A percentile compares a stretch with the other conserved stretches of the same genome.
phyloP scores from a whole-genome alignment of 2,113 vertebrate genomes.

The Micronisus gabar region DNA sequence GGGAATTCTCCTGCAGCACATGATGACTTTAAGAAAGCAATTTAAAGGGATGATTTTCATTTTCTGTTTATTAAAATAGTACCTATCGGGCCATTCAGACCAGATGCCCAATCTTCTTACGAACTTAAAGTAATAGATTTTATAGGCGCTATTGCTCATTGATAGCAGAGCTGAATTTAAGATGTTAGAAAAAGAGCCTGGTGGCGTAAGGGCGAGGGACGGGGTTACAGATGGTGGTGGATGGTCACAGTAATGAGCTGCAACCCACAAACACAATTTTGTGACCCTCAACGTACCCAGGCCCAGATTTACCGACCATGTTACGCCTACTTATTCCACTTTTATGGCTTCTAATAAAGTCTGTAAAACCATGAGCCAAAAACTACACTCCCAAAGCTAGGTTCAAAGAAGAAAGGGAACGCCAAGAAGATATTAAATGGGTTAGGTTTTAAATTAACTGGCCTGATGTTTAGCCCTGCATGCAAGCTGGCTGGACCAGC shows the following conservation, averaged over 20 bases:
- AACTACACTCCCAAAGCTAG: background rate
- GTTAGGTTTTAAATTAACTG: background rate
- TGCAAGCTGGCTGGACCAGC: background rate
- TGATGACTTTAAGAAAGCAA: background rate
- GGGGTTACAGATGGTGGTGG: background rate
- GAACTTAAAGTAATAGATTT: background rate
- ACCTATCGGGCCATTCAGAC: background rate
- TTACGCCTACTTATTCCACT: background rate
- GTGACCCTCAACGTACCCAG: background rate
- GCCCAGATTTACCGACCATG: background rate
- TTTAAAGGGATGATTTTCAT: slow-evolving; percentile 20
- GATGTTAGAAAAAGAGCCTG: background rate
- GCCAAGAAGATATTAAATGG: background rate
- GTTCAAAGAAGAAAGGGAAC: background rate
- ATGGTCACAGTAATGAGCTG: background rate
- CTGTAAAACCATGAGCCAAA: slow-evolving; percentile 6
- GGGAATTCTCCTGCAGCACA: background rate
- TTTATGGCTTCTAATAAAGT: background rate
- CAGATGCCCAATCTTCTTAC: background rate
- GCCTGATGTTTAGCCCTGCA: background rate
- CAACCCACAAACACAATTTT: background rate
- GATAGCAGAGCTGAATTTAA: background rate
- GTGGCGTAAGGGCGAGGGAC: background rate
- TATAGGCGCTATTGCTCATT: background rate
- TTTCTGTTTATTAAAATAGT: slow-evolving; percentile 23